Base-by-base conservation (phyloP, 2,113 vertebrate species). In the Oreamnos americanus region DNA sequence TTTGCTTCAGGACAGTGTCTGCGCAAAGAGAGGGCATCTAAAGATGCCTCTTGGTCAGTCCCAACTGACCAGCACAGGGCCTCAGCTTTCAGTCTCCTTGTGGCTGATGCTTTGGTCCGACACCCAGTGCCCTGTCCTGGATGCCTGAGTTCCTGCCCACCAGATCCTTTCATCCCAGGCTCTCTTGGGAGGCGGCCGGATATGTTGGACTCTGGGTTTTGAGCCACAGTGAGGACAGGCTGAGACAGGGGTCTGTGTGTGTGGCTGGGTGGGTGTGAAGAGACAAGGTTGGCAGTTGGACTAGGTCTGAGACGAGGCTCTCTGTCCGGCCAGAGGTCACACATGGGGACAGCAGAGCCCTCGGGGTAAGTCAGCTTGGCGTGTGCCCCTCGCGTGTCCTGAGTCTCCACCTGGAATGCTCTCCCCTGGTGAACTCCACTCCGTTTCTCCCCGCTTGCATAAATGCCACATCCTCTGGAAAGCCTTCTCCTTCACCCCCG, bases 391-490 rank as follows among this genome's bases (percentile, higher is more conserved):
- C 1, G 2, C 17, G 15, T 36, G 53, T 74, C 83, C 47, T 23
- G 3, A 45, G 0, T 0, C 28, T 19, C 67, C 39, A 21, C 60
- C 49, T 74, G 60, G 74, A 76, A 49, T 6, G 30, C 49, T 57
- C 25, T 82, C 5, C 71, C 33, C 33, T 96, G 91, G 92, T 55
- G 62, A 91, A 47, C 87, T 84, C 79, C 58, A 81, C 95, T 87
- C 28, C 17, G 96, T 92, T 98, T 90, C 83, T 90, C 95, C 74
- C 81, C 0, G 5, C 30, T 12, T 57, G 84, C 58, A 57, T 76
- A 55, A 89, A 92, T 85, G 92, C 85, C 87, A 85, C 67, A 62
- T 57, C 85, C 83, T 96, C 92, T 55, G n/a, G 57, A 30, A 51
- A 16, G 90, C 91, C 51, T 97, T 91, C n/a, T 83, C 92, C 26